Conservation (phyloP, 2,888 invertebrate species). For the Podabrus alpinus region DNA sequence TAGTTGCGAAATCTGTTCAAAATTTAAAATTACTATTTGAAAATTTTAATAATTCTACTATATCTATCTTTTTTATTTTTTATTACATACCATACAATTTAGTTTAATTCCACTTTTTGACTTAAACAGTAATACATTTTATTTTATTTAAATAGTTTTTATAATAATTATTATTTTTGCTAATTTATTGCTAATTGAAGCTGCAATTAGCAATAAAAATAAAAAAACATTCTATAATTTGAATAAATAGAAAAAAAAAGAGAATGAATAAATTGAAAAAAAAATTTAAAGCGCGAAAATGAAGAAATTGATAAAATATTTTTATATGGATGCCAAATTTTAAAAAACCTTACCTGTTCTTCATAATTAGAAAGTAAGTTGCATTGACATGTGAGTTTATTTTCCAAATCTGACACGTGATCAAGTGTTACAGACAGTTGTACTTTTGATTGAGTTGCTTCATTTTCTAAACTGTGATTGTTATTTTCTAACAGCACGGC, state of each 20-base stretch:
- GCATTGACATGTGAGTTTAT: constrained; percentile 63
- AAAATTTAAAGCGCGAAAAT: neutral
- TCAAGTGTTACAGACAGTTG: constrained; percentile 61
- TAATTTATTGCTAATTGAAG: no score
- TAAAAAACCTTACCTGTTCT: constrained; percentile 55
- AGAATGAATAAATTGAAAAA: no score
- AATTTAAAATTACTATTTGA: neutral
- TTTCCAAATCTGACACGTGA: constrained; percentile 67
- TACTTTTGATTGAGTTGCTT: constrained; percentile 71
- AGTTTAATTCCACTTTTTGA: neutral
- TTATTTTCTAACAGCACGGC: constrained; percentile 77
- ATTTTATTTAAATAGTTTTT: neutral
- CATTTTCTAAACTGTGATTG: constrained; percentile 78
- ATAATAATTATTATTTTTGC: neutral
- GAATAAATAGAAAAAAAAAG: no score
- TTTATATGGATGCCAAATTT: neutral
- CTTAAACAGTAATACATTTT: neutral
- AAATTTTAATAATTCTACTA: neutral
- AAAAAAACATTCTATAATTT: neutral
- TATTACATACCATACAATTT: neutral
- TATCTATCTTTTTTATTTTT: neutral
- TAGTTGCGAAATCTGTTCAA: constrained; percentile 40
- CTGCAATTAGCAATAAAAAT: no score
- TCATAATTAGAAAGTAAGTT: constrained; percentile 61
- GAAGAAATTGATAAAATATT: neutral